A percentile compares a stretch with the other conserved stretches of the same genome.
phyloP scores from a whole-genome alignment of 2,113 vertebrate genomes.

The Mobula hypostoma region DNA sequence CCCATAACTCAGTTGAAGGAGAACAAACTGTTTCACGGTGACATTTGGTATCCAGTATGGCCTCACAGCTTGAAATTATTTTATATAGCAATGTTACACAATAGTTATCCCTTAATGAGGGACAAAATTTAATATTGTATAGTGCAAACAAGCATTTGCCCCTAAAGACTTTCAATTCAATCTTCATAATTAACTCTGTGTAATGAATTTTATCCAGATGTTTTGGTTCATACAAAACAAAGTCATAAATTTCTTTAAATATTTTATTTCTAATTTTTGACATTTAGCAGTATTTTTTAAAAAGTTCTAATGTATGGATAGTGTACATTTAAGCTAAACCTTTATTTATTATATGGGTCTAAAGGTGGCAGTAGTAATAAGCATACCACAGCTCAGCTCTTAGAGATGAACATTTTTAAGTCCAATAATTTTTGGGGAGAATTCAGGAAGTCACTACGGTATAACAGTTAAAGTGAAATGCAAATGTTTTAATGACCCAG shows the following conservation, averaged over 20 bases:
- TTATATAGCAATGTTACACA: not conserved
- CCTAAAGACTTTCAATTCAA: not conserved
- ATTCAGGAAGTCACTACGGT: not conserved
- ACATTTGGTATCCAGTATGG: not conserved
- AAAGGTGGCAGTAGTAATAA: not conserved
- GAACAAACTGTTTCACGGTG: not conserved
- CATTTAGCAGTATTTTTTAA: not conserved
- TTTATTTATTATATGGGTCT: not conserved
- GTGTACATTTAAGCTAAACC: not conserved
- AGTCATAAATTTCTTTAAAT: not conserved
- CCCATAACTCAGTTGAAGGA: not conserved
- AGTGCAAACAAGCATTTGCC: not conserved
- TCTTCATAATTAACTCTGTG: not conserved
- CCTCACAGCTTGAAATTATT: not conserved
- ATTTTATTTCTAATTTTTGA: not conserved
- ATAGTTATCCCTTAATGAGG: conserved; percentile 29
- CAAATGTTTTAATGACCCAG: not conserved
- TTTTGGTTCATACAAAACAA: conserved; percentile 5
- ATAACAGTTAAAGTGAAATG: not conserved
- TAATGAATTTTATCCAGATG: not conserved
- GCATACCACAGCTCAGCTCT: not conserved
- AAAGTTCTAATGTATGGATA: not conserved
- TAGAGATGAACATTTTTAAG: not conserved
- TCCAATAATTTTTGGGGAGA: not conserved
- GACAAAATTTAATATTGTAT: conserved; percentile 1